phyloP scores from a whole-genome alignment of 2,113 vertebrate genomes.

The Hymenochirus boettgeri region DNA sequence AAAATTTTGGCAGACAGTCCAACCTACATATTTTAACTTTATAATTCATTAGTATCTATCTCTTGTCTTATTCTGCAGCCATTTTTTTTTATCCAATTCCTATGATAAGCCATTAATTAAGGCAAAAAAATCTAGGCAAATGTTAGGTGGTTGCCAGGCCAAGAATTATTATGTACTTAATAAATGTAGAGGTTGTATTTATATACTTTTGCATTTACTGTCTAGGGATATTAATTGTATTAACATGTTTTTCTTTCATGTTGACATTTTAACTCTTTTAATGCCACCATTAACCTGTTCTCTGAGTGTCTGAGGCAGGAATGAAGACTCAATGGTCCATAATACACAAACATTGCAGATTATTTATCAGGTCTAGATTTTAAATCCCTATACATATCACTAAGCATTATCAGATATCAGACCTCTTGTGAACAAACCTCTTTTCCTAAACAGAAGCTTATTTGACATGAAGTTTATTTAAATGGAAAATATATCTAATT shows the following conservation, averaged over 20 bases:
- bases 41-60: conserved; percentile 39
- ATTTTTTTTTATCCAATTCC: conserved; percentile 27
- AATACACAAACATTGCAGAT: too few species aligned
- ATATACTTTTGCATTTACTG: not conserved
- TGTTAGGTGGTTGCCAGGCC: conserved; percentile 28
- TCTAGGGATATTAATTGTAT: not conserved
- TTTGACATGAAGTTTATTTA: too few species aligned
- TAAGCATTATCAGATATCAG: too few species aligned
- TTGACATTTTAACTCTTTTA: not conserved
- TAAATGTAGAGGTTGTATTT: conserved; percentile 28
- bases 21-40: conserved; percentile 39
- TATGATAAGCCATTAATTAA: conserved; percentile 41
- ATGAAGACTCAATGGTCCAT: too few species aligned
- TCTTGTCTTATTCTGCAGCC: conserved; percentile 33
- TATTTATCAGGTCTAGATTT: too few species aligned
- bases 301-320: too few species aligned
- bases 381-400: too few species aligned
- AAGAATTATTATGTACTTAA: conserved; percentile 35
- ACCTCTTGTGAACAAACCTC: too few species aligned
- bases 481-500: too few species aligned
- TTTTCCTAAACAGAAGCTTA: too few species aligned
- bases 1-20: conserved; percentile 21
- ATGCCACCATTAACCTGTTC: too few species aligned
- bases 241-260: not conserved
- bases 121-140: conserved; percentile 33